Evolutionary conservation across 2,797 vertebrate genomes (phyloP).

Genomic region (Hoplostethus mediterraneus): DNA sequence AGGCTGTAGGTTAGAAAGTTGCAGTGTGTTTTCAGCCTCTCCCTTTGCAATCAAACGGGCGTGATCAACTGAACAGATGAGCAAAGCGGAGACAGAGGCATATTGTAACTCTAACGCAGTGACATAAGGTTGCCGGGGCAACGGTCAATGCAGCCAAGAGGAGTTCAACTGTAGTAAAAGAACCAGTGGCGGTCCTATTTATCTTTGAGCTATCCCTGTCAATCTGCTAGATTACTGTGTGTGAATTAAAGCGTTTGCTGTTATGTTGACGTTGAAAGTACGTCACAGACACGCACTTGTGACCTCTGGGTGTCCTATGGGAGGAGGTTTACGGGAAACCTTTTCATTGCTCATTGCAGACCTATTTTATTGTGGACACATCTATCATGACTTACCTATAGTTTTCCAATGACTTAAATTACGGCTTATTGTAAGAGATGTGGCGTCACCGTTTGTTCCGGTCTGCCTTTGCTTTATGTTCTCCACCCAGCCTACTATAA

Average conservation of each 20-base stretch:
- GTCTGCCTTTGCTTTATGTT: not conserved
- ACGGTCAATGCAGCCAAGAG: constrained; percentile 55
- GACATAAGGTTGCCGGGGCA: constrained; percentile 68
- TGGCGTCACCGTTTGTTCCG: constrained; percentile 3
- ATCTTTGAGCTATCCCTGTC: constrained; percentile 62
- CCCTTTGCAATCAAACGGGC: constrained; percentile 30
- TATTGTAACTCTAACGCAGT: constrained; percentile 58
- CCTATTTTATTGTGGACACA: not conserved
- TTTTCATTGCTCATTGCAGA: constrained; percentile 7
- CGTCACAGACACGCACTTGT: constrained; percentile 41
- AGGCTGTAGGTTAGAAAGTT: not conserved
- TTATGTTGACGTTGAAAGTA: constrained; percentile 34
- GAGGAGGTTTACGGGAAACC: constrained; percentile 11
- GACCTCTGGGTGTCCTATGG: constrained; percentile 23
- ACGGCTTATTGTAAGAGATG: not conserved
- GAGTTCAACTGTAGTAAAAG: constrained; percentile 55
- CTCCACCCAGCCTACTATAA: not conserved
- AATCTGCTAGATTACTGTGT: constrained; percentile 51
- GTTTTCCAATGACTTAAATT: not conserved
- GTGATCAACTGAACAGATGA: constrained; percentile 52
- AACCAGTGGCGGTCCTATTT: constrained; percentile 56
- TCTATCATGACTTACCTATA: not conserved
- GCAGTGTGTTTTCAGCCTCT: not conserved
- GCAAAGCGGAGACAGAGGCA: constrained; percentile 47
- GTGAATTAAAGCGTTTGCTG: constrained; percentile 51